Evolutionary conservation across 2,113 vertebrate species (phyloP), one percentile per base, ranked within the genome.

Genomic region (Mesembrinibis cayennensis): DNA sequence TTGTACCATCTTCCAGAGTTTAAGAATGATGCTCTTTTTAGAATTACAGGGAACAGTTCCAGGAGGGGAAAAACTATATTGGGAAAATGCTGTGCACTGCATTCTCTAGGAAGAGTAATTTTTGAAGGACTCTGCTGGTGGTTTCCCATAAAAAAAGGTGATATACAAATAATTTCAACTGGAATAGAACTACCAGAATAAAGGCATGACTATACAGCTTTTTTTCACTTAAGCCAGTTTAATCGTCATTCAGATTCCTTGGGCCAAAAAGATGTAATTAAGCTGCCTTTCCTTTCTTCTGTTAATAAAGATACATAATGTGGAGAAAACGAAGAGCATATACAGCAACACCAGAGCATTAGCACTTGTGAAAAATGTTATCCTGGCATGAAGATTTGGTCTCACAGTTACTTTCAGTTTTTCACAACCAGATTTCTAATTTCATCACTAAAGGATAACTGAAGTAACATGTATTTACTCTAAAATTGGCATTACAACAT

Each of bases 11-110:
- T 82, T 79, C 45, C 52, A 49, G 45, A 93, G 56, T 90, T 92
- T 82, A 92, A 87, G 89, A 94, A 95, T 84, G 16, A 91, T 87
- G 77, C 34, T 82, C 15, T 65, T 86, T 85, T 91, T 65, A 87
- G 86, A 92, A 92, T 78, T 52, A 52, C 10, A 82, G 49, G n/a
- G 73, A 93, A 92, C 34, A 82, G 52, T 36, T 94, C 42, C 56
- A 81, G 38, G 36, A 90, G 40, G 36, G 13, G 12, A 78, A 78
- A 61, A 87, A 59, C 63, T 88, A 49, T n/a, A 87, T 67, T 9
- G 4, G 73, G 49, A 89, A 96, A 92, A 76, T 56, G 34, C 65
- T 67, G 40, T 72, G 21, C 47, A 74, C 52, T 81, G 58, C 34
- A 62, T 73, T 79, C 29, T 95, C 61, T 69, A 92, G 52, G 89